Base-by-base conservation (phyloP, 2,113 vertebrate species). In the Ellobius talpinus region DNA sequence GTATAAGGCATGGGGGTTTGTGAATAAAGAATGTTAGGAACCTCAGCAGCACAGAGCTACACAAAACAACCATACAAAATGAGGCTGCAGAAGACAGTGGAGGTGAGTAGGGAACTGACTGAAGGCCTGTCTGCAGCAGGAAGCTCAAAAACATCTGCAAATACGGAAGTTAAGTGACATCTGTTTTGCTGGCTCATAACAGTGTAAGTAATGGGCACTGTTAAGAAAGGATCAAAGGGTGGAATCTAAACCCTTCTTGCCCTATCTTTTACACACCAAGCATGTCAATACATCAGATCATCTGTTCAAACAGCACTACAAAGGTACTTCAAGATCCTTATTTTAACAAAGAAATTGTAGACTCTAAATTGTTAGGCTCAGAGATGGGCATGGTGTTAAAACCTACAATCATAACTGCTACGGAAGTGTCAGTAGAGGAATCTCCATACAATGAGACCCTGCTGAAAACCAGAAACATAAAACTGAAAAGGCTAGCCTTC, bases 311-410 rank as follows among this genome's bases (percentile, higher is more conserved):
- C 5, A 76, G 66, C 42, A 36, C 23, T 45, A 21, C 16, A n/a
- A 9, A 52, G 50, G n/a, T 61, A 21, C n/a, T 73, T 66, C 36
- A 68, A 79, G 52, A 90, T 33, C 7, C 26, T 92, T 81, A 93
- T 87, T 91, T 96, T 93, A 95, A 86, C 52, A 74, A 96, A 87
- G 39, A 95, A 91, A 92, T 0, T 31, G 5, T 63, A 95, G 89
- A 7, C 33, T 88, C 66, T 61, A 89, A 81, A 86, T 94, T 61
- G 2, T 42, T 68, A 89, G 63, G 58, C 42, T 50, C 45, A 90
- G 73, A 76, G 39, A 50, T 47, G n/a, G n/a, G 52, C 52, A 58
- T 12, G 42, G 87, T 61, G 16, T 3, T 2, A 61, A 89, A 31
- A 26, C 11, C 26, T 12, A 61, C 33, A 74, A 74, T 76, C 50